These are phyloP conservation scores for Elymnias hypermnestra DNA, from an alignment of 1,140 invertebrate species.

Conservation along the genomic window DNA sequence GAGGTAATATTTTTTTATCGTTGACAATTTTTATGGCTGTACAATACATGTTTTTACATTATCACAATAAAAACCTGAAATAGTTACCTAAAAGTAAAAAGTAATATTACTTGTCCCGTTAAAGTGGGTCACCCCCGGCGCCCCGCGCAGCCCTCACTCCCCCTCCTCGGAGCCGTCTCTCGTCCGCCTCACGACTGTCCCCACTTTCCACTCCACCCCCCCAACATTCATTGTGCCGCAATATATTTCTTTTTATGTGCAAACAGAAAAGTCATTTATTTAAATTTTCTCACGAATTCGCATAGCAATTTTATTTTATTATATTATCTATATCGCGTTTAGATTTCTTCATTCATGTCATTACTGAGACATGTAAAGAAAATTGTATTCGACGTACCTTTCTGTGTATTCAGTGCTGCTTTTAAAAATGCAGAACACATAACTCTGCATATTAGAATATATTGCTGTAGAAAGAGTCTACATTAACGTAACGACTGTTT, in stretches of 20 bases:
- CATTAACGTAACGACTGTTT: no score
- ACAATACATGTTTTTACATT: slow-evolving; percentile 56
- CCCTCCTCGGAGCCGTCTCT: slow-evolving; percentile 42
- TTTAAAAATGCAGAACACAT: slow-evolving; percentile 7
- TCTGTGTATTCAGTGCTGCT: slow-evolving; percentile 18
- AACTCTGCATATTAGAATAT: no score
- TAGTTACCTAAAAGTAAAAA: slow-evolving; percentile 76
- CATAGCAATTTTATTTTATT: slow-evolving; percentile 75
- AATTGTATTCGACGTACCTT: slow-evolving; percentile 22
- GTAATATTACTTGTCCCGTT: slow-evolving; percentile 75
- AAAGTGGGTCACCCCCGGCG: slow-evolving; percentile 68
- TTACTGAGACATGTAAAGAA: slow-evolving; percentile 28
- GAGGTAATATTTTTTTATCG: background rate
- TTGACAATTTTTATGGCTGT: slow-evolving; percentile 15
- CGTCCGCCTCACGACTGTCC: slow-evolving; percentile 53
- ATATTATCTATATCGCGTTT: slow-evolving; percentile 73
- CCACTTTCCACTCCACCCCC: slow-evolving; percentile 52
- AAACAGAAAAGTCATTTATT: slow-evolving; percentile 76
- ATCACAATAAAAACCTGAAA: slow-evolving; percentile 69
- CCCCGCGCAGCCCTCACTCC: slow-evolving; percentile 27
- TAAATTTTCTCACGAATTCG: slow-evolving; percentile 76
- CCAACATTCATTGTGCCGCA: slow-evolving; percentile 74
- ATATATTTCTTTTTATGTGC: slow-evolving; percentile 76
- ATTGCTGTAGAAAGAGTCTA: background rate
- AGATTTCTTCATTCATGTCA: slow-evolving; percentile 57